Conservation (phyloP, 2,888 invertebrate genomes). For the Tholera decimalis region DNA sequence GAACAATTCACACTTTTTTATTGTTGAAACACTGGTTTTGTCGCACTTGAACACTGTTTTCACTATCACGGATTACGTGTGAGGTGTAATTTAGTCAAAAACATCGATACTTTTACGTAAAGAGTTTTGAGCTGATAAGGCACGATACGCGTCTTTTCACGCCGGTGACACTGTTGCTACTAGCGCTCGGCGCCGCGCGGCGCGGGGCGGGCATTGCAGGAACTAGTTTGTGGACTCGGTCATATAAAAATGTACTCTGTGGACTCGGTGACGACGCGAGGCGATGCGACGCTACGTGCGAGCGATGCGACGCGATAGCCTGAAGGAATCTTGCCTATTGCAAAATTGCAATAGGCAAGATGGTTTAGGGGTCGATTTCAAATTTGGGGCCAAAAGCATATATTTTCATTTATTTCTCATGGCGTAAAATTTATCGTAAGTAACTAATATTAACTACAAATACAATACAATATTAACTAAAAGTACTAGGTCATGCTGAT, state of each 20-base stretch:
- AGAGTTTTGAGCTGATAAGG: conserved; percentile 76
- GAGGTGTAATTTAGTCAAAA: conserved; percentile 70
- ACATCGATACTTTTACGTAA: conserved; percentile 83
- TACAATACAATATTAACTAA: too few relatives aligned
- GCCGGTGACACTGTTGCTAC: conserved; percentile 75
- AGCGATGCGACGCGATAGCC: conserved; percentile 14
- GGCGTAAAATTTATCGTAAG: too few relatives aligned
- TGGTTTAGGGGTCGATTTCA: too few relatives aligned
- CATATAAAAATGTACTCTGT: too few relatives aligned
- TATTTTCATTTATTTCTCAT: too few relatives aligned
- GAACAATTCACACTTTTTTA: conserved; percentile 66
- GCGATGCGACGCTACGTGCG: conserved; percentile 12
- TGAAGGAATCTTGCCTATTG: not conserved
- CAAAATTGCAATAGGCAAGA: not conserved
- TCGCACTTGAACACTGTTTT: conserved; percentile 76
- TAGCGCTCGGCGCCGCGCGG: conserved; percentile 71
- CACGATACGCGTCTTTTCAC: conserved; percentile 54
- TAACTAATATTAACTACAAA: too few relatives aligned
- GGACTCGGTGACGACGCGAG: conserved; percentile 4
- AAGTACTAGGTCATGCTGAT: too few relatives aligned
- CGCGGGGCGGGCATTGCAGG: conserved; percentile 63
- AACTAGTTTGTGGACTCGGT: conserved; percentile 68
- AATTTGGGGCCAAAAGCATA: too few relatives aligned
- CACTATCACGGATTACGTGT: conserved; percentile 78
- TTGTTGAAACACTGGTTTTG: conserved; percentile 68